phyloP scores from a whole-genome alignment of 2,888 invertebrate species.

The Hedychridium roseum region DNA sequence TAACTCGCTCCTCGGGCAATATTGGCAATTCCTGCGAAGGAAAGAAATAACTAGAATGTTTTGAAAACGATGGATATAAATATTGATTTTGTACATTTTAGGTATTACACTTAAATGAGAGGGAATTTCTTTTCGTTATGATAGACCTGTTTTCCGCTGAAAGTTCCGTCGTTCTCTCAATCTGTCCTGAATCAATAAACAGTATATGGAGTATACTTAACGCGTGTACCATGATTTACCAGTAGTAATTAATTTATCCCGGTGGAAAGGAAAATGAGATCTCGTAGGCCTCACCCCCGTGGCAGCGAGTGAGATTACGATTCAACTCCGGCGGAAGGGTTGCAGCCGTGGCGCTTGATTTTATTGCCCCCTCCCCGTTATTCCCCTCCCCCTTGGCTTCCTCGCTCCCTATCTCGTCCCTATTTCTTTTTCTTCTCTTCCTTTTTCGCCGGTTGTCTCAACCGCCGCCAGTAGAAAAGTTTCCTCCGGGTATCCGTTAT shows the following conservation, averaged over 20 bases:
- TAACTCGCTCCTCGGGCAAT: no score
- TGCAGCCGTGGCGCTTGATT: constrained; percentile 55
- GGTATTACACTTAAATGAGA: no score
- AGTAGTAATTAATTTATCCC: constrained; percentile 51
- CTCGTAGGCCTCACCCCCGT: constrained; percentile 42
- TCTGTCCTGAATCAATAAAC: no score
- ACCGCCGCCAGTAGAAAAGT: constrained; percentile 28
- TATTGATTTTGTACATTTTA: no score
- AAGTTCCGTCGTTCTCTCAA: no score
- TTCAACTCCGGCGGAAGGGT: constrained; percentile 53
- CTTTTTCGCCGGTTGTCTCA: constrained; percentile 24
- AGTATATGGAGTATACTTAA: not conserved
- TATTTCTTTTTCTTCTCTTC: constrained; percentile 11
- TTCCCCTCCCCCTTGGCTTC: constrained; percentile 19
- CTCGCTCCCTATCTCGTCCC: constrained; percentile 4
- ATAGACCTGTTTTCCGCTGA: no score
- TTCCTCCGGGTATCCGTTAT: constrained; percentile 33
- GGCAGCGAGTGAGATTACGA: constrained; percentile 50
- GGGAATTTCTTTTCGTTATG: no score
- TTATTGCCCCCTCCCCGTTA: constrained; percentile 50
- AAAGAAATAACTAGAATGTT: no score
- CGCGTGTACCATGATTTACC: constrained; percentile 33
- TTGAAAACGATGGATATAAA: no score
- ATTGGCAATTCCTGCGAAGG: no score
- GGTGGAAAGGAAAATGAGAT: constrained; percentile 54